A percentile compares a stretch with the other conserved stretches of the same genome.
Evolutionary conservation across 1,140 invertebrate species (phyloP).

Genomic region (Orius insidiosus): DNA sequence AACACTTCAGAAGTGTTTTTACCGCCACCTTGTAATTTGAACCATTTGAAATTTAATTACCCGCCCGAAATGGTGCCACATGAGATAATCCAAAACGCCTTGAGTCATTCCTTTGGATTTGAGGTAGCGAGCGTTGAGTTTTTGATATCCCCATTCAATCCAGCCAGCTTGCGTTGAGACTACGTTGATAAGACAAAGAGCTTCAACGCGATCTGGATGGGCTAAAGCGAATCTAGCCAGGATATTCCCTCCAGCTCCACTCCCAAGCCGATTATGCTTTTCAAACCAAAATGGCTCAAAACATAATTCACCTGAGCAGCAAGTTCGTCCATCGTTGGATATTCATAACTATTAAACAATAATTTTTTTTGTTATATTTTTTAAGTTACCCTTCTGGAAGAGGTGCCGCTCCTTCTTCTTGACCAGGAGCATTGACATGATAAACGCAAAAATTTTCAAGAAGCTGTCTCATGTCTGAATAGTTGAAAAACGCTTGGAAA

Average conservation of each 20-base stretch:
- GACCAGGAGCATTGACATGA: slow-evolving; percentile 95
- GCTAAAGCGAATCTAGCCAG: slow-evolving; percentile 78
- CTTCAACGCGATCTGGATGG: slow-evolving; percentile 68
- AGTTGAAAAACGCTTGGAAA: slow-evolving; percentile 98
- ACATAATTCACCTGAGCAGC: slow-evolving; percentile 78
- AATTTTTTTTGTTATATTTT: background rate
- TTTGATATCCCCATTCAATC: slow-evolving; percentile 99
- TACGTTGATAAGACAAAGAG: slow-evolving; percentile 85
- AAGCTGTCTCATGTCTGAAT: slow-evolving; percentile 82
- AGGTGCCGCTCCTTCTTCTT: slow-evolving; percentile 83
- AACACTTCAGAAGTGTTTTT: no score
- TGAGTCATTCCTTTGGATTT: slow-evolving; percentile 86
- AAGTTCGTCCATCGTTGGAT: slow-evolving; percentile 93
- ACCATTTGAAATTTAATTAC: slow-evolving; percentile 27
- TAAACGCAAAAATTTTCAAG: slow-evolving; percentile 96
- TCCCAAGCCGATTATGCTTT: slow-evolving; percentile 87
- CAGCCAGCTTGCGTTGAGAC: slow-evolving; percentile 86
- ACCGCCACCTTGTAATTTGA: no score
- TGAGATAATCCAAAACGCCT: slow-evolving; percentile 89
- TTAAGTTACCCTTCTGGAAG: slow-evolving; percentile 66
- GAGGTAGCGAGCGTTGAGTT: slow-evolving; percentile 75
- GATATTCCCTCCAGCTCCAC: slow-evolving; percentile 95
- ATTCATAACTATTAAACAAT: slow-evolving; percentile 59
- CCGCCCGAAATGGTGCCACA: slow-evolving; percentile 99
- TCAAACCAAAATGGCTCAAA: slow-evolving; percentile 72